Evolutionary conservation across 2,113 vertebrate genomes (phyloP).

Genomic region (Cyprinodon tularosa): DNA sequence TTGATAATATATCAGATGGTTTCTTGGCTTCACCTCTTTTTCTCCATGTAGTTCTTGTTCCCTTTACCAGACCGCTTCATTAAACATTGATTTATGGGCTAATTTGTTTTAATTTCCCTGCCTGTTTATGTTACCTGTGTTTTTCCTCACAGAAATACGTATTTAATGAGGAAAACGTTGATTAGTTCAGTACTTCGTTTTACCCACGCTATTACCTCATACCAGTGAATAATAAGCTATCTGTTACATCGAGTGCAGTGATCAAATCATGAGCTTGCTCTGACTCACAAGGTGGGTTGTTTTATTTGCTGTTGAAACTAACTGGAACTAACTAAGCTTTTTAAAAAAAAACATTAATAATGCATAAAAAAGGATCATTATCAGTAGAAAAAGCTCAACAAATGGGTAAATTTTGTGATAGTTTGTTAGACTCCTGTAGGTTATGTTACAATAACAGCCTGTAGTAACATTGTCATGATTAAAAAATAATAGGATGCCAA

Average conservation of each 20-base stretch:
- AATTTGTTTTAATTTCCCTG: background rate
- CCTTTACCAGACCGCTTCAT: background rate
- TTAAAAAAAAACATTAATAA: background rate
- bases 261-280: background rate
- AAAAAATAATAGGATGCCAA: background rate
- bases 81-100: background rate
- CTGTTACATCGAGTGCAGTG: background rate
- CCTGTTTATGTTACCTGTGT: background rate
- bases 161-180: background rate
- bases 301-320: background rate
- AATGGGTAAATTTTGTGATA: background rate
- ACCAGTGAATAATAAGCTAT: background rate
- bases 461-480: background rate
- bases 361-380: background rate
- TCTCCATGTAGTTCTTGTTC: background rate
- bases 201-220: background rate
- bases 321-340: background rate
- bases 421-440: too few species aligned
- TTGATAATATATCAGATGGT: background rate
- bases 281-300: background rate
- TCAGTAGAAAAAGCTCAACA: background rate
- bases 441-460: too few species aligned
- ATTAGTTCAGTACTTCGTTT: background rate
- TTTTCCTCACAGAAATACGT: background rate
- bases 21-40: background rate